Base-by-base conservation (phyloP, 2,797 vertebrate species). In the Pangasius macronema region DNA sequence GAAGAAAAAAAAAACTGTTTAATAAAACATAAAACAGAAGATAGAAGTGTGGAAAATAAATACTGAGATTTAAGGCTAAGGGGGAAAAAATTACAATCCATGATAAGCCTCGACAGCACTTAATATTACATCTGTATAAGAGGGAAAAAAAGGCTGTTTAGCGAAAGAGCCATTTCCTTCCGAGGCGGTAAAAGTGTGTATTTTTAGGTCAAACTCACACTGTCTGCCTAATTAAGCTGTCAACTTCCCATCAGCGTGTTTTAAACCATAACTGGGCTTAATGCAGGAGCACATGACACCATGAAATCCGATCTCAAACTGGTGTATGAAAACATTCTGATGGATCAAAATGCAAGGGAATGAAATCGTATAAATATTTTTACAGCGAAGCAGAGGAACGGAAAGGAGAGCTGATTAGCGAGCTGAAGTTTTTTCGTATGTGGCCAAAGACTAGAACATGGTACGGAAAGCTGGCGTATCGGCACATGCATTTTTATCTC, bases 151-250 rank as follows among this genome's bases (percentile, higher is more conserved):
- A 51, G 6, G 51, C 72, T 82, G 85, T 85, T 73, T 57, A 67
- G 70, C 57, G 33, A 82, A 30, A 86, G 87, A 89, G 82, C 42
- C 42, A 0, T 89, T 91, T 89, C 88, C 67, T 76, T 65, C 27
- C 59, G 85, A 87, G 87, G 80, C 87, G 67, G 82, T 30, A 63
- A 89, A 83, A 51, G 72, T 49, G 68, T 88, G 87, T 90, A 90
- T 91, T 89, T 91, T 89, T 88, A 89, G 91, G 85, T 88, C 67
- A 88, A 87, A 91, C 86, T 80, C 85, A 85, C 84, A 85, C 89
- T 68, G 81, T 85, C 87, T 84, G 81, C 82, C 68, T 91, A 91
- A 92, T 93, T 91, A 91, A 89, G 73, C 83, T 92, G 91, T 92
- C 91, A 91, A 89, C 89, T 89, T 91, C 89, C 90, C 90, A 91